Conservation (phyloP, 2,113 vertebrate species). For the Sinocyclocheilus anophthalmus region DNA sequence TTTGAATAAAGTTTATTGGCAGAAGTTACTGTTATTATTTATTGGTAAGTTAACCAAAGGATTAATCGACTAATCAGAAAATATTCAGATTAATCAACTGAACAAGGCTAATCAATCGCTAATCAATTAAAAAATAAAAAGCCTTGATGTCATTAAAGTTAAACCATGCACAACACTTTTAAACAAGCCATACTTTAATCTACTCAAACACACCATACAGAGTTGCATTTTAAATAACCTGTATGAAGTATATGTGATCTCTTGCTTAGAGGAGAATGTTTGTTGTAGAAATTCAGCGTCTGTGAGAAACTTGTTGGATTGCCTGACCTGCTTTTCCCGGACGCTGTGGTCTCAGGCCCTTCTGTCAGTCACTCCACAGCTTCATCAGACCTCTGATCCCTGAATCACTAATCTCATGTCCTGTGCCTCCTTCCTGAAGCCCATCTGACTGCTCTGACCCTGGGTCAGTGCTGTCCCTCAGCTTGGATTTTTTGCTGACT, state of each 20-base stretch:
- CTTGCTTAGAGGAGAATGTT: too few species aligned
- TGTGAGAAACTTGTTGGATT: background rate
- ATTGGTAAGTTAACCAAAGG: background rate
- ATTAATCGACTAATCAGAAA: background rate
- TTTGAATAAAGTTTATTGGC: too few species aligned
- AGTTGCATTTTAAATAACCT: too few species aligned
- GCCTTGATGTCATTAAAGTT: too few species aligned
- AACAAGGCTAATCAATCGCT: too few species aligned
- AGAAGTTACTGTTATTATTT: background rate
- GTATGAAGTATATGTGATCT: too few species aligned
- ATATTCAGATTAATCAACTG: background rate
- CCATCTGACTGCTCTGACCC: constrained; percentile 12
- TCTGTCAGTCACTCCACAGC: constrained; percentile 26
- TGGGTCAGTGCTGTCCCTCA: background rate
- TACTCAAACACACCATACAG: too few species aligned
- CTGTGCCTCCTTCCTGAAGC: background rate
- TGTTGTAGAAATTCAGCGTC: background rate
- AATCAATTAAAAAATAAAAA: too few species aligned
- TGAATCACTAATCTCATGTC: background rate
- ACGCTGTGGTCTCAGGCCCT: constrained; percentile 54
- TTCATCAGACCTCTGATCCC: constrained; percentile 9
- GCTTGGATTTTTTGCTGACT: background rate
- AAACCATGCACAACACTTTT: too few species aligned
- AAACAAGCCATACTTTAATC: too few species aligned
- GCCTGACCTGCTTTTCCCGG: constrained; percentile 22